Conservation (phyloP, 2,888 invertebrate species). For the Amiota communis region DNA sequence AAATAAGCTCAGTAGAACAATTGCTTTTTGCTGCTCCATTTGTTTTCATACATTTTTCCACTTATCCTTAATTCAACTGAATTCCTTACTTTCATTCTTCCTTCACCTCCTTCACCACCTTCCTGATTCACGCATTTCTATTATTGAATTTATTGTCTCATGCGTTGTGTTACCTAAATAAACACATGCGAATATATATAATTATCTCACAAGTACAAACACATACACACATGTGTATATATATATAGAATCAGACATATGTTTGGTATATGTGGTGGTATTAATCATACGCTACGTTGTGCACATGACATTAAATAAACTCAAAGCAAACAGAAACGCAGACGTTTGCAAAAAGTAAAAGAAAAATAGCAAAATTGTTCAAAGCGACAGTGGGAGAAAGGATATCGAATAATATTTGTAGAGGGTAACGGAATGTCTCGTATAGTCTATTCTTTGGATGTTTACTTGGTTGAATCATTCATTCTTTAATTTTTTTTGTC, state of each 20-base stretch:
- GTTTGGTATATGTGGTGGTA: too few species aligned
- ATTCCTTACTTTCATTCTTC: neutral
- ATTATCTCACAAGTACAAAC: neutral
- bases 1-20: too few species aligned
- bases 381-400: too few species aligned
- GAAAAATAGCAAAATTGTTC: neutral
- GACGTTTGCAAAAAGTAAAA: slow-evolving; percentile 8
- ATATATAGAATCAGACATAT: neutral
- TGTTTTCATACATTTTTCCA: too few species aligned
- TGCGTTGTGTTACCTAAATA: neutral
- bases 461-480: too few species aligned
- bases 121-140: too few species aligned
- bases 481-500: too few species aligned
- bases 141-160: neutral
- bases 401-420: too few species aligned
- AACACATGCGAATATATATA: neutral
- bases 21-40: too few species aligned
- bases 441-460: too few species aligned
- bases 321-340: slow-evolving; percentile 15
- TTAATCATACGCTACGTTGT: slow-evolving; percentile 25
- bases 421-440: too few species aligned
- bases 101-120: neutral
- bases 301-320: slow-evolving; percentile 11
- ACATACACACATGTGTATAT: neutral
- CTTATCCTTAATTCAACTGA: too few species aligned